Percentiles rank a stretch among this genome's conserved stretches.
Conservation (phyloP, 2,797 vertebrate genomes). For the Scolopax bukidnonensis region DNA sequence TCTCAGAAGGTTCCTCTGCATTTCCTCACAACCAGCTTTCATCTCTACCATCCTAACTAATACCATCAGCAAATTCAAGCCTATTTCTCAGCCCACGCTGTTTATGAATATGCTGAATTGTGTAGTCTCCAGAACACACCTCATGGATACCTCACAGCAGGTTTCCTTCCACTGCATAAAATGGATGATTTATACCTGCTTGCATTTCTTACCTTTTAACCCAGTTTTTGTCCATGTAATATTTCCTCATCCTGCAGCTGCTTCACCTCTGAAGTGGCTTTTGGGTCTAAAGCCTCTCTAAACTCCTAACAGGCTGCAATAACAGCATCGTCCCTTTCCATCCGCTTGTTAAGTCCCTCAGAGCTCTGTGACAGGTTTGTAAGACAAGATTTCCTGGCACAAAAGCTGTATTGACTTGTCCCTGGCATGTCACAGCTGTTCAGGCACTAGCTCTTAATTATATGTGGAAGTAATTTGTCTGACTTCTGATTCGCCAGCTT, state of each 20-base stretch:
- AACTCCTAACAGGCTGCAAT: not conserved
- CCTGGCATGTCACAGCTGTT: conserved; percentile 20
- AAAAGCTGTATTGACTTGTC: not conserved
- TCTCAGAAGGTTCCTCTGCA: conserved; percentile 13
- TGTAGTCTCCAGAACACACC: not conserved
- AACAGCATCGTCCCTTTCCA: not conserved
- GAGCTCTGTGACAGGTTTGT: not conserved
- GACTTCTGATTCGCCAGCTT: not conserved
- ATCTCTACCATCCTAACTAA: not conserved
- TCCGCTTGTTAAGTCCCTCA: not conserved
- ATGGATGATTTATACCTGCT: not conserved
- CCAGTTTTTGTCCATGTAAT: not conserved
- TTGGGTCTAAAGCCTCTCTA: not conserved
- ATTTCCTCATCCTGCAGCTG: not conserved
- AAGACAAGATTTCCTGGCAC: not conserved
- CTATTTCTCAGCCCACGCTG: conserved; percentile 1
- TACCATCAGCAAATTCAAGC: not conserved
- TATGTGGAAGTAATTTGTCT: conserved; percentile 20
- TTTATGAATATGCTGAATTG: conserved; percentile 1
- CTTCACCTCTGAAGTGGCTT: not conserved
- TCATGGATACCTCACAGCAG: not conserved
- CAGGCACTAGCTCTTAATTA: not conserved
- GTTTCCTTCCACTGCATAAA: not conserved
- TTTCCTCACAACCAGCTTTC: conserved; percentile 25
- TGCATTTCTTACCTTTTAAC: not conserved